Conservation (phyloP, 92 coral and sea anemone species). For the Blastomussa wellsi region DNA sequence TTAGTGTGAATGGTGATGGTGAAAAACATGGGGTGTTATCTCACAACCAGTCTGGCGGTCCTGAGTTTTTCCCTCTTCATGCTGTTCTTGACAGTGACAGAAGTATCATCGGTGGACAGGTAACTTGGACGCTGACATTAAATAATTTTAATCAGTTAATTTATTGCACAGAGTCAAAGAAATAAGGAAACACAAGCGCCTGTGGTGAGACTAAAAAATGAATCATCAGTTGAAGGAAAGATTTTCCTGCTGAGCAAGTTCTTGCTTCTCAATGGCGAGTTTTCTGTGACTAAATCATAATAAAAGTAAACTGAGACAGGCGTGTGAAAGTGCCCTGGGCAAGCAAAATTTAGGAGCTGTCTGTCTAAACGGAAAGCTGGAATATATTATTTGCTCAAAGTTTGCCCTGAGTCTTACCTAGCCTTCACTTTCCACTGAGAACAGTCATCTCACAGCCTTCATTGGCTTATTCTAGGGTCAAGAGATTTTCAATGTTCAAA, state of each 20-base stretch:
- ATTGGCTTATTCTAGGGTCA: not conserved
- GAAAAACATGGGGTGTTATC: constrained; percentile 33
- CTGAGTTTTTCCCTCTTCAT: constrained; percentile 36
- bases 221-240: too few species aligned
- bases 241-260: not conserved
- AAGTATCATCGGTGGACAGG: constrained; percentile 19
- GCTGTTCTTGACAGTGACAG: constrained; percentile 13
- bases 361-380: too few species aligned
- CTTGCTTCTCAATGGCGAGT: too few species aligned
- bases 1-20: constrained; percentile 18
- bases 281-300: too few species aligned
- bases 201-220: not conserved
- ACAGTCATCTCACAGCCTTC: not conserved
- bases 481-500: not conserved
- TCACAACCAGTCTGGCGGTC: constrained; percentile 33
- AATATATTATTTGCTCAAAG: too few species aligned
- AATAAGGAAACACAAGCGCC: not conserved
- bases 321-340: too few species aligned
- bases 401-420: too few species aligned
- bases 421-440: not conserved
- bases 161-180: not conserved
- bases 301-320: too few species aligned
- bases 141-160: too few species aligned
- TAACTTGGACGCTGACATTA: not conserved
- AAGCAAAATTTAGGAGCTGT: too few species aligned